Conservation (phyloP, 2,888 invertebrate species). For the Blastobasis adustella region DNA sequence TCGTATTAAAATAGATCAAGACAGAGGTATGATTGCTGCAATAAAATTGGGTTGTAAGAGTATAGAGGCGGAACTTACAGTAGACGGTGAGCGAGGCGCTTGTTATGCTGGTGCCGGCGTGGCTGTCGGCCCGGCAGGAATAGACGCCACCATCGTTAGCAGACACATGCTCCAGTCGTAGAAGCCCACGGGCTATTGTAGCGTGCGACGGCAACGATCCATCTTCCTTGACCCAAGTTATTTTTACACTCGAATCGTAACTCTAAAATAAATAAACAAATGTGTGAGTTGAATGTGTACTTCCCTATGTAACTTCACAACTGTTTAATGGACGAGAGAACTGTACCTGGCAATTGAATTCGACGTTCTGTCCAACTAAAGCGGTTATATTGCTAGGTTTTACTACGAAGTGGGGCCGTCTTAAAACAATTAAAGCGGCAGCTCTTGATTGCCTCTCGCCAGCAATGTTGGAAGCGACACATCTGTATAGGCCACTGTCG, state of each 20-base stretch:
- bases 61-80: constrained; percentile 79
- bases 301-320: no score
- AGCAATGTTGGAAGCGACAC: constrained; percentile 93
- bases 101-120: constrained; percentile 90
- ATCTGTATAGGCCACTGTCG: constrained; percentile 94
- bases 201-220: constrained; percentile 58
- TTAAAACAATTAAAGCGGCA: constrained; percentile 87
- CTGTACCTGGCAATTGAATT: constrained; percentile 85
- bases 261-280: constrained; percentile 43
- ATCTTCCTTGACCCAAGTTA: constrained; percentile 68
- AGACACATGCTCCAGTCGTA: constrained; percentile 88
- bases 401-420: constrained; percentile 91
- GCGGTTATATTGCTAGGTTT: constrained; percentile 90
- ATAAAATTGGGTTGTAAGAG: constrained; percentile 53
- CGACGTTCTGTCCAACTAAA: constrained; percentile 87
- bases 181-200: constrained; percentile 55
- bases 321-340: no score
- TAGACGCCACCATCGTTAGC: constrained; percentile 92
- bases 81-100: constrained; percentile 92
- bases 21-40: constrained; percentile 52
- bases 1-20: constrained; percentile 56
- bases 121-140: constrained; percentile 93
- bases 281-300: neutral
- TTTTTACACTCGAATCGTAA: constrained; percentile 61
- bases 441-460: constrained; percentile 88